phyloP scores from a whole-genome alignment of 1,140 invertebrate genomes.

The Drosophila truncata region DNA sequence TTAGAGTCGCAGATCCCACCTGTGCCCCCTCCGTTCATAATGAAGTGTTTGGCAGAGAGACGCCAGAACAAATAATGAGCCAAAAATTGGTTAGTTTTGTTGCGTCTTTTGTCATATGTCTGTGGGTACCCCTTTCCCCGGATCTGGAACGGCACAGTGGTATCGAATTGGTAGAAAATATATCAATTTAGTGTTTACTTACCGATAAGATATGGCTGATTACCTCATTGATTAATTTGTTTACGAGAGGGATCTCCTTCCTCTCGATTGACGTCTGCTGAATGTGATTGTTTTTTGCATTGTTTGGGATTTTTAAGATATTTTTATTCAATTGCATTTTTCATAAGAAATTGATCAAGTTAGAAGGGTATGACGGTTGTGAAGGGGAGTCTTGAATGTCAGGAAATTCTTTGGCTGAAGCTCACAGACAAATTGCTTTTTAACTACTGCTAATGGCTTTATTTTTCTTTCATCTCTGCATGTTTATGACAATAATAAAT shows the following conservation, averaged over 20 bases:
- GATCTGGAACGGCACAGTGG: conserved; percentile 41
- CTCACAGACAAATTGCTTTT: not conserved
- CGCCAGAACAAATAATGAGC: conserved; percentile 72
- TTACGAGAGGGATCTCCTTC: conserved; percentile 12
- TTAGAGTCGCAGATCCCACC: conserved; percentile 35
- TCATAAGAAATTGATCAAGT: not conserved
- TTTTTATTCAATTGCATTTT: conserved; percentile 24
- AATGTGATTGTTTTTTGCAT: conserved; percentile 23
- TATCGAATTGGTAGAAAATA: not conserved
- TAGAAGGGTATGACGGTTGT: not conserved
- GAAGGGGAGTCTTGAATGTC: not conserved
- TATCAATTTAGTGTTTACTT: conserved; percentile 26
- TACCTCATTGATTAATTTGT: conserved; percentile 73
- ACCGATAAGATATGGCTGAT: conserved; percentile 44
- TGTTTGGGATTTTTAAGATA: conserved; percentile 30
- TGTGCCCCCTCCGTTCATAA: conserved; percentile 49
- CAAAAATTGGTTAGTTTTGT: conserved; percentile 60
- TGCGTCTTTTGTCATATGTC: conserved; percentile 52
- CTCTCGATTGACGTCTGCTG: not conserved
- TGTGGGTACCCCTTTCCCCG: conserved; percentile 10
- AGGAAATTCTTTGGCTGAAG: not conserved
- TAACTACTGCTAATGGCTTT: not conserved
- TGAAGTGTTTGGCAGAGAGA: conserved; percentile 56
- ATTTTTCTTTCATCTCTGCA: not conserved
- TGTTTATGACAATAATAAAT: conserved; percentile 1